These are phyloP conservation scores for Drosophila baimaii DNA, from an alignment of 1,140 invertebrate species.

Conservation along the genomic window DNA sequence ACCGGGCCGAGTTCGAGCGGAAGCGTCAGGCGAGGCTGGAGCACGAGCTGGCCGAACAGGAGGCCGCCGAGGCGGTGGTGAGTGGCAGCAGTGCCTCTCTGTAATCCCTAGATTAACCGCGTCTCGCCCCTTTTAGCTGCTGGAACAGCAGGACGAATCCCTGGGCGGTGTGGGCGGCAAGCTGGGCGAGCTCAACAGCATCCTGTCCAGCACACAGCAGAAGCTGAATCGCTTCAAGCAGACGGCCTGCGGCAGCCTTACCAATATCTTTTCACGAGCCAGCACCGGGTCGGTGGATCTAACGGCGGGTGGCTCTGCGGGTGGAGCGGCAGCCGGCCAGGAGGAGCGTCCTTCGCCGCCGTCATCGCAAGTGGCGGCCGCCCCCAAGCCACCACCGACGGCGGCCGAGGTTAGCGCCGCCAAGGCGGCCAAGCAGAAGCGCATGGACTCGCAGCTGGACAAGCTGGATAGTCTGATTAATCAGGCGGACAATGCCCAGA, in stretches of 20 bases:
- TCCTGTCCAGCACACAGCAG: constrained; percentile 92
- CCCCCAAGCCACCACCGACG: constrained; percentile 57
- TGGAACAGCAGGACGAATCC: constrained; percentile 89
- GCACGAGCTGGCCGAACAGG: constrained; percentile 80
- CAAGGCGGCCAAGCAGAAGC: constrained; percentile 85
- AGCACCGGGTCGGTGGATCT: constrained; percentile 78
- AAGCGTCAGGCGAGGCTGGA: constrained; percentile 79
- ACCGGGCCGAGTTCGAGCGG: constrained; percentile 87
- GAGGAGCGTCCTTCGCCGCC: constrained; percentile 81
- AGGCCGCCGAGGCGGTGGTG: constrained; percentile 85
- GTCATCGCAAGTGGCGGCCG: constrained; percentile 44
- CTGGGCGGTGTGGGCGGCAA: constrained; percentile 89
- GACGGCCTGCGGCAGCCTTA: constrained; percentile 71
- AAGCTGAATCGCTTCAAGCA: constrained; percentile 95
- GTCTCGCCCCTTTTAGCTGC: constrained; percentile 85
- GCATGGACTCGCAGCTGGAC: constrained; percentile 87
- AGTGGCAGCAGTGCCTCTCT: background rate
- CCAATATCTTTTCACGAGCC: constrained; percentile 70
- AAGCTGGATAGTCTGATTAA: constrained; percentile 87
- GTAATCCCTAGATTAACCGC: background rate
- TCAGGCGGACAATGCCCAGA: constrained; percentile 88
- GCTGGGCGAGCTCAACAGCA: constrained; percentile 92
- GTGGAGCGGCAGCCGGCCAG: constrained; percentile 25
- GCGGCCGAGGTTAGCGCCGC: constrained; percentile 71
- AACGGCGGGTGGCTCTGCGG: constrained; percentile 18